Evolutionary conservation across 2,113 vertebrate species (phyloP).

Genomic region (Microcebus lehilahytsara): DNA sequence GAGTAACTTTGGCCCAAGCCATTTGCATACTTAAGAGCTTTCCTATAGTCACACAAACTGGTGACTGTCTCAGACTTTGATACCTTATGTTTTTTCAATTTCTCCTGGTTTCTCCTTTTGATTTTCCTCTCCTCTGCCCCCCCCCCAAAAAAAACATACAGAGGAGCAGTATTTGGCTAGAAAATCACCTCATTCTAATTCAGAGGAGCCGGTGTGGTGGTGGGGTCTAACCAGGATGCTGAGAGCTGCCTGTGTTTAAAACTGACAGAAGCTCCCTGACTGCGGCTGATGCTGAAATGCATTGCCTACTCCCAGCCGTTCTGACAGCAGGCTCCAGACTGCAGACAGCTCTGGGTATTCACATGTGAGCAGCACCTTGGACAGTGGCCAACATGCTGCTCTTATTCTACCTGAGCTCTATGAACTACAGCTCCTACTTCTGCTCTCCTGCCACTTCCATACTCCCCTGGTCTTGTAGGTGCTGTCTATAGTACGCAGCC

Average conservation of each 20-base stretch:
- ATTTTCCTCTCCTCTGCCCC: not conserved
- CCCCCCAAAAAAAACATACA: not conserved
- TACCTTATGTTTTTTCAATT: not conserved
- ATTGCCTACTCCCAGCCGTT: not conserved
- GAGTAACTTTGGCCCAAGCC: not conserved
- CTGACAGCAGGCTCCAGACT: fast-evolving
- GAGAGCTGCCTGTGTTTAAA: not conserved
- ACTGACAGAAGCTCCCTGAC: not conserved
- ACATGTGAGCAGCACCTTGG: not conserved
- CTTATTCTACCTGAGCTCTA: not conserved
- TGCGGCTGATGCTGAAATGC: fast-evolving
- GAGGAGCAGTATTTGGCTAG: not conserved
- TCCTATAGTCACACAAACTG: not conserved
- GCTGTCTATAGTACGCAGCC: not conserved
- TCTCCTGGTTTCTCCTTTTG: not conserved
- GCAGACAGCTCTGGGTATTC: fast-evolving
- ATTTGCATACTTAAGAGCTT: not conserved
- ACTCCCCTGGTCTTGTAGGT: not conserved
- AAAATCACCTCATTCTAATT: not conserved
- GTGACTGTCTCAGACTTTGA: not conserved
- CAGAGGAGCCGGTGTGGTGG: not conserved
- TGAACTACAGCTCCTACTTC: not conserved
- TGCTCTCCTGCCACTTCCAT: fast-evolving
- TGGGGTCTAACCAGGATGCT: not conserved
- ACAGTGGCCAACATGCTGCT: not conserved